Percentiles rank a stretch among this genome's conserved stretches.
phyloP scores from a whole-genome alignment of 2,113 vertebrate genomes.

The Syrrhaptes paradoxus region DNA sequence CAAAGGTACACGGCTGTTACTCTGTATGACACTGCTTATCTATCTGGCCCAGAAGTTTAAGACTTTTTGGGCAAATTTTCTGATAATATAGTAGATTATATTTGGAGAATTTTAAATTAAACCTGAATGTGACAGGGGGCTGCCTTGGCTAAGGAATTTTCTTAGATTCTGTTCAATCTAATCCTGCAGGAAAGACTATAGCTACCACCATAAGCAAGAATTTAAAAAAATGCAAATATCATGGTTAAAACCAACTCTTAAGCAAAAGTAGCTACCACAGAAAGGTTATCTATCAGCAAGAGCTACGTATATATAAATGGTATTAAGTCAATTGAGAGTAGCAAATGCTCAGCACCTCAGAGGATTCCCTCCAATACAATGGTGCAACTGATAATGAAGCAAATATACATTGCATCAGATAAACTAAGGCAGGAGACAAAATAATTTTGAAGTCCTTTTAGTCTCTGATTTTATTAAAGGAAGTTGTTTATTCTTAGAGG shows the following conservation, averaged over 20 bases:
- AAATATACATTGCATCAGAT: constrained; percentile 10
- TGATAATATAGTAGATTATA: background rate
- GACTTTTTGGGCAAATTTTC: background rate
- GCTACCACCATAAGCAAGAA: background rate
- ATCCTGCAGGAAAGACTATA: background rate
- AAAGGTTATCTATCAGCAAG: background rate
- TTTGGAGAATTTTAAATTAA: background rate
- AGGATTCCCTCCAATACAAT: background rate
- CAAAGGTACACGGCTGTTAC: background rate
- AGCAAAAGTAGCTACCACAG: background rate
- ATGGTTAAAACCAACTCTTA: background rate
- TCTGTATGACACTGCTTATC: background rate
- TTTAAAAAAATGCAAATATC: background rate
- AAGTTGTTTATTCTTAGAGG: background rate
- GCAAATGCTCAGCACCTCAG: background rate
- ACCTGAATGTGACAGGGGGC: background rate
- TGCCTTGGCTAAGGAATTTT: background rate
- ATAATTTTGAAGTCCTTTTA: background rate
- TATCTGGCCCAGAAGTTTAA: background rate
- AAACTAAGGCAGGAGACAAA: constrained; percentile 1
- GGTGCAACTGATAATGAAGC: background rate
- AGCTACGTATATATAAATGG: background rate
- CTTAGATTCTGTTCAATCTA: background rate
- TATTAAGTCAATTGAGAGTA: background rate
- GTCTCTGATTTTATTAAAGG: background rate